Evolutionary conservation across 2,113 vertebrate genomes (phyloP).

Genomic region (Rhodinocichla rosea): DNA sequence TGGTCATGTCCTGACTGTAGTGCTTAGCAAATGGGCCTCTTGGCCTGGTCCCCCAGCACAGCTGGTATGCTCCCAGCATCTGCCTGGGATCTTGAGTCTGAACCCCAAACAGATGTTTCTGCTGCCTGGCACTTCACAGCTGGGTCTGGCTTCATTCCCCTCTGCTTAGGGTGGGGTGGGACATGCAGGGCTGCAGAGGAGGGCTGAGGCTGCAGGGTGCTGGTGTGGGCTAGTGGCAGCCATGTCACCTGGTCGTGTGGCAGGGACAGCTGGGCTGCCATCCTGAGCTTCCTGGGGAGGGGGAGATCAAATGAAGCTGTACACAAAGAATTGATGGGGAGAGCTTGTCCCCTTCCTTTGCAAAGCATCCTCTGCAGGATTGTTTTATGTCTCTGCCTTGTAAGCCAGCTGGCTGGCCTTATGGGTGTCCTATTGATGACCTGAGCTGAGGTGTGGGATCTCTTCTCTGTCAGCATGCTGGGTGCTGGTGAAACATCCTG

Average conservation of each 20-base stretch:
- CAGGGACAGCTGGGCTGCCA: background rate
- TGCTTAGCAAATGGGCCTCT: background rate
- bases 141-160: background rate
- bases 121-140: background rate
- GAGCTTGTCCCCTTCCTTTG: background rate
- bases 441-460: background rate
- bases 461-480: fast-evolving
- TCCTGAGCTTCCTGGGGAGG: background rate
- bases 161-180: background rate
- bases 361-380: background rate
- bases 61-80: background rate
- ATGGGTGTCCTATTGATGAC: background rate
- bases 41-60: background rate
- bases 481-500: background rate
- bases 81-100: background rate
- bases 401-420: background rate
- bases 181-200: background rate
- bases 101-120: background rate
- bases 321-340: background rate
- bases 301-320: background rate
- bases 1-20: background rate
- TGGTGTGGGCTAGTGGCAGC: background rate
- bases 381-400: background rate
- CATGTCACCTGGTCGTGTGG: background rate
- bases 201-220: background rate